Percentiles rank a stretch among this genome's conserved stretches.
These are phyloP conservation scores for Deroptyus accipitrinus DNA, from an alignment of 2,113 vertebrate genomes.

Conservation along the genomic window DNA sequence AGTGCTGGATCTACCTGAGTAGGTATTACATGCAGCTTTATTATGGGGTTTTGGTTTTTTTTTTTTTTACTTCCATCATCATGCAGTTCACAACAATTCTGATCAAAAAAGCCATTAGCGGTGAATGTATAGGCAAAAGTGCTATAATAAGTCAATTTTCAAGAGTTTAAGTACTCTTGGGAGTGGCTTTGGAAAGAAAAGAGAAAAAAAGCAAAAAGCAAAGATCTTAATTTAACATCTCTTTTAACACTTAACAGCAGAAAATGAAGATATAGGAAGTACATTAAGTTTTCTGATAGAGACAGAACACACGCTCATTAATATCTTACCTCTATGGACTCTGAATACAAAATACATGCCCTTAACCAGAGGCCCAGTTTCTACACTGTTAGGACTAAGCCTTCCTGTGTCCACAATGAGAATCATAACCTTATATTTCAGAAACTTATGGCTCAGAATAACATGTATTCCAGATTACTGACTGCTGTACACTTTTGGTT, in stretches of 20 bases:
- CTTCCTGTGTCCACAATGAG: neutral
- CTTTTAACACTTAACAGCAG: neutral
- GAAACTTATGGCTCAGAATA: neutral
- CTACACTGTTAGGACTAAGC: neutral
- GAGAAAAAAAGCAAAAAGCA: neutral
- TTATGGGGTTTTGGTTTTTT: neutral
- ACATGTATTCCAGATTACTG: neutral
- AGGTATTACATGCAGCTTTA: neutral
- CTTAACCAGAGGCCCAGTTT: neutral
- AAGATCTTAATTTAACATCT: neutral
- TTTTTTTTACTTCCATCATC: neutral
- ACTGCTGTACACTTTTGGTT: neutral
- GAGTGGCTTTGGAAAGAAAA: neutral
- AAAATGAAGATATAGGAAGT: neutral
- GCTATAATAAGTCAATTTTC: neutral
- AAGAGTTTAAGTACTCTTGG: neutral
- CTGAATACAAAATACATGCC: neutral
- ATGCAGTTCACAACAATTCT: neutral
- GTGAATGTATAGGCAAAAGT: neutral
- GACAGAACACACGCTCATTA: neutral
- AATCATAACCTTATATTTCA: neutral
- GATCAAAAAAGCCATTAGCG: neutral
- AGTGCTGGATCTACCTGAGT: neutral
- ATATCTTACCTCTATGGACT: neutral
- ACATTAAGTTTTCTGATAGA: neutral